Evolutionary conservation across 2,888 invertebrate species (phyloP).

Genomic region (Drosophila siamana): DNA sequence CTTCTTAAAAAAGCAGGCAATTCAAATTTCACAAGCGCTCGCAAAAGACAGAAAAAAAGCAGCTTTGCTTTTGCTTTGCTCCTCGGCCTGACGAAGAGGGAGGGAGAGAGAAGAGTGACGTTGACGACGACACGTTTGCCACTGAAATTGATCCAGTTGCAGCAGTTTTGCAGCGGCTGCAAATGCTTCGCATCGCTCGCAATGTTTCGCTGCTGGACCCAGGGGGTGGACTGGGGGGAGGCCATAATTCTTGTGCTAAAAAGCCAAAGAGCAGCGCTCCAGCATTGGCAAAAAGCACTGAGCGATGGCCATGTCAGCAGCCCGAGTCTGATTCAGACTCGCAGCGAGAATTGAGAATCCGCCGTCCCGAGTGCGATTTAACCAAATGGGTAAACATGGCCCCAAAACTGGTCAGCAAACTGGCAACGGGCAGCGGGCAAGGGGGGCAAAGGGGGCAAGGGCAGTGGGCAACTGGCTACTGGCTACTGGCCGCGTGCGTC

Average conservation of each 20-base stretch:
- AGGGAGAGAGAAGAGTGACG: slow-evolving; percentile 35
- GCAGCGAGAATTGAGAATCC: slow-evolving; percentile 17
- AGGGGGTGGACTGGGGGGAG: slow-evolving; percentile 26
- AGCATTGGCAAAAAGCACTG: slow-evolving; percentile 61
- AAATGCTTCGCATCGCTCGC: slow-evolving; percentile 74
- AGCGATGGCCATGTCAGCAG: slow-evolving; percentile 66
- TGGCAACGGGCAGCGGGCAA: not conserved
- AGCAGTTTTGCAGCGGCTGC: slow-evolving; percentile 59
- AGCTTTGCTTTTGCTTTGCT: slow-evolving; percentile 27
- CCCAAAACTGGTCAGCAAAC: slow-evolving; percentile 60
- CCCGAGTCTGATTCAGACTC: slow-evolving; percentile 17
- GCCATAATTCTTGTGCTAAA: slow-evolving; percentile 82
- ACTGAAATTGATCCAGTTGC: slow-evolving; percentile 84
- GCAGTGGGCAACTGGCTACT: slow-evolving; percentile 26
- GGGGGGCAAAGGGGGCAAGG: too few relatives aligned
- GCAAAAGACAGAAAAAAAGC: slow-evolving; percentile 32
- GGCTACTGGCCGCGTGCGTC: slow-evolving; percentile 58
- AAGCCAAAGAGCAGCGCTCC: slow-evolving; percentile 57
- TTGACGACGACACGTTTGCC: slow-evolving; percentile 66
- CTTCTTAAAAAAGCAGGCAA: slow-evolving; percentile 84
- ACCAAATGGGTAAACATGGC: slow-evolving; percentile 72
- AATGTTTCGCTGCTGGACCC: slow-evolving; percentile 77
- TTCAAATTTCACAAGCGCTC: slow-evolving; percentile 80
- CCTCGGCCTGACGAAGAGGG: too few relatives aligned
- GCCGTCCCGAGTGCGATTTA: slow-evolving; percentile 64